phyloP scores from a whole-genome alignment of 1,140 invertebrate genomes.

The Formica exsecta region DNA sequence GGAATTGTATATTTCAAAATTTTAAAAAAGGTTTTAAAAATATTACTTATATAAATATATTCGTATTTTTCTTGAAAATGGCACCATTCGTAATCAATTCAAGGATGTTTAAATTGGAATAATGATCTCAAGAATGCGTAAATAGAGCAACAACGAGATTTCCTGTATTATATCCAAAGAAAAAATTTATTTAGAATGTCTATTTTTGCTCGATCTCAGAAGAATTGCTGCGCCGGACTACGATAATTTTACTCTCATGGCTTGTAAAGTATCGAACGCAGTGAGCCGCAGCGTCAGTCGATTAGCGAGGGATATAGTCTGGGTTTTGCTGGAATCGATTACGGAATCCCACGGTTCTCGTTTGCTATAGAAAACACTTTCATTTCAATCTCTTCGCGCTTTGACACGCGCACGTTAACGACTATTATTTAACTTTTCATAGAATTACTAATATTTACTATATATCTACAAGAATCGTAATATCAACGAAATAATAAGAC shows the following conservation, averaged over 20 bases:
- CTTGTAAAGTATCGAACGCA: constrained; percentile 52
- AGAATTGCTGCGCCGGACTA: constrained; percentile 28
- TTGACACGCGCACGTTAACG: constrained; percentile 35
- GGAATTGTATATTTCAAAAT: background rate
- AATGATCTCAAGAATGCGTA: background rate
- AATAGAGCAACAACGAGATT: background rate
- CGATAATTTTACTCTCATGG: constrained; percentile 50
- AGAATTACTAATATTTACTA: background rate
- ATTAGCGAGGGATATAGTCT: constrained; percentile 55
- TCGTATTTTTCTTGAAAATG: background rate
- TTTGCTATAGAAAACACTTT: constrained; percentile 50
- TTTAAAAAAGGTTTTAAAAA: background rate
- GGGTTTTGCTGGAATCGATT: constrained; percentile 54
- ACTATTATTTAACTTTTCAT: background rate
- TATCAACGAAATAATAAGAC: background rate
- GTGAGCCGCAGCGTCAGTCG: constrained; percentile 35
- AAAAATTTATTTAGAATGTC: constrained; percentile 22
- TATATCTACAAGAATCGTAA: background rate
- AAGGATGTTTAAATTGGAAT: background rate
- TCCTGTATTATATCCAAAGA: background rate
- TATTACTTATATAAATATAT: background rate
- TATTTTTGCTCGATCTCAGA: constrained; percentile 47
- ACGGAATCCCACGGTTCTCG: constrained; percentile 55
- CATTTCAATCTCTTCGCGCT: constrained; percentile 32
- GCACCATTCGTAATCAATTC: background rate